A percentile compares a stretch with the other conserved stretches of the same genome.
These are phyloP conservation scores for Fabriciana adippe DNA, from an alignment of 2,888 invertebrate genomes.

Conservation along the genomic window DNA sequence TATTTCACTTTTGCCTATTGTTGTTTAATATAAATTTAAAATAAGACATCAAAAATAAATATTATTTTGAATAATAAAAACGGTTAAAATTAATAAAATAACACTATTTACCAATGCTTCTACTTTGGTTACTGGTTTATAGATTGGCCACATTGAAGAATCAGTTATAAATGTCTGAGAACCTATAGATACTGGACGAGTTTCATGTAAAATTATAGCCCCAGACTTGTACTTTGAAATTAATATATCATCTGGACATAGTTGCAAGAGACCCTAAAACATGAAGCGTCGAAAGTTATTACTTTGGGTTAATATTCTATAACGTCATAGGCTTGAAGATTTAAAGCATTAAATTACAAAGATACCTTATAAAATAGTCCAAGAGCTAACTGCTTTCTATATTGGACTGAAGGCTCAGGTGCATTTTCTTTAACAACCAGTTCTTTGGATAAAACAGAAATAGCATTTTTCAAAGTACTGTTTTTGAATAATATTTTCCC, in stretches of 20 bases:
- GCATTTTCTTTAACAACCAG: conserved; percentile 80
- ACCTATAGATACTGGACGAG: conserved; percentile 81
- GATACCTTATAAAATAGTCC: conserved; percentile 85
- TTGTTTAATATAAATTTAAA: not conserved
- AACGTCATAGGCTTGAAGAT: too few relatives aligned
- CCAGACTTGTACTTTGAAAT: conserved; percentile 72
- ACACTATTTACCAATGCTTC: conserved; percentile 62
- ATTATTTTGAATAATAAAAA: conserved; percentile 51
- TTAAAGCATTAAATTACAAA: conserved; percentile 48
- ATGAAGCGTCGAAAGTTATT: conserved; percentile 48
- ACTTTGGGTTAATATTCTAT: conserved; percentile 82
- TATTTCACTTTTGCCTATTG: too few relatives aligned
- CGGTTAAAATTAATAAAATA: conserved; percentile 58
- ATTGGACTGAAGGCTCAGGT: conserved; percentile 83
- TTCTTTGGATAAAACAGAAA: conserved; percentile 81
- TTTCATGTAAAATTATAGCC: conserved; percentile 55
- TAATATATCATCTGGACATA: conserved; percentile 68
- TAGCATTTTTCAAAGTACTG: conserved; percentile 73
- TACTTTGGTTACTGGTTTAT: conserved; percentile 48
- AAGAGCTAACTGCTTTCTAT: conserved; percentile 82
- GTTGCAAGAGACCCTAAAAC: conserved; percentile 72
- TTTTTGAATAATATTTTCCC: conserved; percentile 69
- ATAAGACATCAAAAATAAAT: conserved; percentile 48
- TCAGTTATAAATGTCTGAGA: conserved; percentile 83
- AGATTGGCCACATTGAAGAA: conserved; percentile 84